A percentile compares a stretch with the other conserved stretches of the same genome.
Conservation (phyloP, 2,888 invertebrate genomes). For the Girardia tigrina region DNA sequence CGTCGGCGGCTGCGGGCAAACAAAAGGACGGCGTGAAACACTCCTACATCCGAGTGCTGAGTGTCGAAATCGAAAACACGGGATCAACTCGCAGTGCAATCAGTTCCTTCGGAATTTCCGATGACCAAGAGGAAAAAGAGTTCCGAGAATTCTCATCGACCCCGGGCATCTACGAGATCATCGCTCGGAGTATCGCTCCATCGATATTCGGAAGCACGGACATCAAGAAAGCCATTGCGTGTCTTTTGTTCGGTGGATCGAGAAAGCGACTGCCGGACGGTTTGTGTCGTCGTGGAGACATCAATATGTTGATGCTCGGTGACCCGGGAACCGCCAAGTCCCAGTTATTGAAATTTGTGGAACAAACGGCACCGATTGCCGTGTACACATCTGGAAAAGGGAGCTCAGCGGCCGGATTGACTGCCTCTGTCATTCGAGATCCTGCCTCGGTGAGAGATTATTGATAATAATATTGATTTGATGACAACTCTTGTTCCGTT, state of each 20-base stretch:
- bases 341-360: constrained; percentile 88
- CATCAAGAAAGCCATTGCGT: constrained; percentile 89
- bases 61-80: constrained; percentile 58
- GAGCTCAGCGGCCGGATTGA: constrained; percentile 92
- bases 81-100: constrained; percentile 38
- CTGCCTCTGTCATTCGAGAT: constrained; percentile 87
- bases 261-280: constrained; percentile 74
- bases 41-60: constrained; percentile 84
- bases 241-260: constrained; percentile 77
- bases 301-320: constrained; percentile 80
- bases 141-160: constrained; percentile 70
- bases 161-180: constrained; percentile 71
- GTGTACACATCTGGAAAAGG: constrained; percentile 99
- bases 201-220: constrained; percentile 84
- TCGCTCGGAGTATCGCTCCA: constrained; percentile 80
- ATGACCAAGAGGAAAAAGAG: constrained; percentile 60
- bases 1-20: too few relatives aligned
- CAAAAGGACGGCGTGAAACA: constrained; percentile 69
- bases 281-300: constrained; percentile 81
- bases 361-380: constrained; percentile 77
- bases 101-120: constrained; percentile 40
- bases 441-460: constrained; percentile 74
- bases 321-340: constrained; percentile 99
- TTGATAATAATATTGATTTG: too few relatives aligned
- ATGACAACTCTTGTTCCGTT: too few relatives aligned